A percentile compares a stretch with the other conserved stretches of the same genome.
phyloP scores from a whole-genome alignment of 2,113 vertebrate genomes.

The Eudyptes chrysolophus region DNA sequence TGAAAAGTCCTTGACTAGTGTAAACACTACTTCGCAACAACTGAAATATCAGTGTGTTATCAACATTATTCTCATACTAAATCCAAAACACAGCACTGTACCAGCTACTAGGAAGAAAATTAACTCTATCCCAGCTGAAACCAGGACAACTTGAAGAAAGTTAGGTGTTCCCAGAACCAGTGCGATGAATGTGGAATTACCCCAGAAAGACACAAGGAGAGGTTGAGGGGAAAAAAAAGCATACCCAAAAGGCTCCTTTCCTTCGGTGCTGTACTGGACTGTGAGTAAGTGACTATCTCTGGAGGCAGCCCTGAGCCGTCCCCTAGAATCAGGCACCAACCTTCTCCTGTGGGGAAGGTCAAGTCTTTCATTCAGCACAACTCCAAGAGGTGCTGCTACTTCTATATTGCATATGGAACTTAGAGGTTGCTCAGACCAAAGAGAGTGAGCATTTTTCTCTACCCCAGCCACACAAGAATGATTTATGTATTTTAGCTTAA shows the following conservation, averaged over 20 bases:
- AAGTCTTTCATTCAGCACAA: not conserved
- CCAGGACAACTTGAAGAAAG: not conserved
- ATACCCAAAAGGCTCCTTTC: not conserved
- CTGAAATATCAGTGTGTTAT: too few relatives aligned
- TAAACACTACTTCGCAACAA: too few relatives aligned
- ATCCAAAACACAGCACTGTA: too few relatives aligned
- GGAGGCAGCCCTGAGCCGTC: not conserved
- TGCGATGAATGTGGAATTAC: not conserved
- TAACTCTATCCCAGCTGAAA: too few relatives aligned
- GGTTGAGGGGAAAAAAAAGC: not conserved
- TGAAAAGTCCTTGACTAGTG: too few relatives aligned
- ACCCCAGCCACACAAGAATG: not conserved
- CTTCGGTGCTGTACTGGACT: not conserved
- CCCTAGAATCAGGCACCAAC: not conserved
- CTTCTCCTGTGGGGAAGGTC: not conserved
- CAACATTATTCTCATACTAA: too few relatives aligned
- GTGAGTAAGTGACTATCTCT: fast-evolving
- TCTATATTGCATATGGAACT: fast-evolving
- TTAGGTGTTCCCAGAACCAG: not conserved
- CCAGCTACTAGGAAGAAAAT: too few relatives aligned
- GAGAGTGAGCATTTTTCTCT: too few relatives aligned
- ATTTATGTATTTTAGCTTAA: not conserved
- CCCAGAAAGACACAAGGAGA: not conserved
- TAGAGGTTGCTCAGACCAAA: not conserved
- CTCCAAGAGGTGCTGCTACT: not conserved